phyloP scores from a whole-genome alignment of 2,797 vertebrate species.

The Labeo calbasu region DNA sequence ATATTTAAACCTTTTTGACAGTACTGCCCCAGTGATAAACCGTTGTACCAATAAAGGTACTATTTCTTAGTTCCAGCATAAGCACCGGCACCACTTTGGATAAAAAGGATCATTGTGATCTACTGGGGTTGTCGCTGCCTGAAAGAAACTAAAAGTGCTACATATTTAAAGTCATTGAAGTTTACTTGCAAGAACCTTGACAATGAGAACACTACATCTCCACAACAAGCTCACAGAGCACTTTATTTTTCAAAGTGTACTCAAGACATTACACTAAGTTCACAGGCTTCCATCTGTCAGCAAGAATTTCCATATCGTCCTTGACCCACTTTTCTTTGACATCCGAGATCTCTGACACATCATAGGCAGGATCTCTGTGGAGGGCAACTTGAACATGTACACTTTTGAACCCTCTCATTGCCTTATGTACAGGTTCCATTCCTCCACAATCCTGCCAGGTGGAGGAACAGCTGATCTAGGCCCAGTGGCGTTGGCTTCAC shows the following conservation, averaged over 20 bases:
- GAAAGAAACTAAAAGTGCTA: constrained; percentile 5
- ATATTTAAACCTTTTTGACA: not conserved
- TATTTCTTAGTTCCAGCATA: not conserved
- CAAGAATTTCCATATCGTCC: not conserved
- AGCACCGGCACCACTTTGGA: not conserved
- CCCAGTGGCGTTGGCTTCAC: constrained; percentile 43
- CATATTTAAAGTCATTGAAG: not conserved
- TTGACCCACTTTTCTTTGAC: constrained; percentile 25
- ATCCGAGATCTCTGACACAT: constrained; percentile 33
- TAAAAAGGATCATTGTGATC: not conserved
- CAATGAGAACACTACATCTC: not conserved
- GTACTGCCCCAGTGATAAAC: not conserved
- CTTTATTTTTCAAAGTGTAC: constrained; percentile 19
- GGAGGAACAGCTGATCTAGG: constrained; percentile 52
- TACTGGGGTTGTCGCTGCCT: not conserved
- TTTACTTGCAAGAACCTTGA: not conserved
- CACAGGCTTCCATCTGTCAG: constrained; percentile 3
- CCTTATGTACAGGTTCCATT: constrained; percentile 17
- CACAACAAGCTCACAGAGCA: not conserved
- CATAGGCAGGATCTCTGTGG: constrained; percentile 14
- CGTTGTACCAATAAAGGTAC: too few species aligned
- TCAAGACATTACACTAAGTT: constrained; percentile 6
- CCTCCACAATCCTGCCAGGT: constrained; percentile 45
- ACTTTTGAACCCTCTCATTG: constrained; percentile 19
- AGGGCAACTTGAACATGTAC: constrained; percentile 33